These are phyloP conservation scores for Drosophila tanythrix DNA, from an alignment of 2,888 invertebrate species.

Conservation along the genomic window DNA sequence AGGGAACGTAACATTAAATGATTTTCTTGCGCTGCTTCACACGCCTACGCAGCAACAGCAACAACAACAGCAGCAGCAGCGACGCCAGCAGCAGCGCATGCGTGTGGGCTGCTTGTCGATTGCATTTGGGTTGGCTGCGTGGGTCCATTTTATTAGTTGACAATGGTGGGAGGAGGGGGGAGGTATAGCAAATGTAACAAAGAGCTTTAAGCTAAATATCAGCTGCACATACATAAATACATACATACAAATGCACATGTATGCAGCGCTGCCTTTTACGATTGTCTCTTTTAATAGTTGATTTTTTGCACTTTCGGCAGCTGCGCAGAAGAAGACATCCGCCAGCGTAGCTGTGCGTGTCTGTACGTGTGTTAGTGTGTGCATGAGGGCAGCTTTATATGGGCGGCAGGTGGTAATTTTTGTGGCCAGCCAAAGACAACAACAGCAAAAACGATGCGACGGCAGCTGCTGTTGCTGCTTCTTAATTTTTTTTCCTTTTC, in stretches of 20 bases:
- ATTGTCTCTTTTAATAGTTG: slow-evolving; percentile 10
- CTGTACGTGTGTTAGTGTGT: slow-evolving; percentile 2
- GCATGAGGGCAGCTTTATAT: slow-evolving; percentile 62
- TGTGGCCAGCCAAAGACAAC: slow-evolving; percentile 59
- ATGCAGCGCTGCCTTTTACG: slow-evolving; percentile 18
- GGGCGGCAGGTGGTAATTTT: slow-evolving; percentile 83
- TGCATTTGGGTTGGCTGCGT: slow-evolving; percentile 42
- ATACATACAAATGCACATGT: neutral
- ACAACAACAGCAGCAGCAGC: slow-evolving; percentile 39
- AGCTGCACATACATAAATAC: neutral
- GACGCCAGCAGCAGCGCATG: slow-evolving; percentile 47
- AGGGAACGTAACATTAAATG: slow-evolving; percentile 31
- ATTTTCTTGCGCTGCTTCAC: slow-evolving; percentile 52
- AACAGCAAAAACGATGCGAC: slow-evolving; percentile 55
- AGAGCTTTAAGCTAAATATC: slow-evolving; percentile 23
- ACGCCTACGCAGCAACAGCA: slow-evolving; percentile 64
- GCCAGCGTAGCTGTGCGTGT: slow-evolving; percentile 23
- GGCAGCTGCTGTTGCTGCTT: slow-evolving; percentile 66
- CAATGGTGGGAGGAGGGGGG: slow-evolving; percentile 1
- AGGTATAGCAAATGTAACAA: slow-evolving; percentile 30
- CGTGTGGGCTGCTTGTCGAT: slow-evolving; percentile 62
- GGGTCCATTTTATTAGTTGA: slow-evolving; percentile 33
- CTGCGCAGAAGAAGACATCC: slow-evolving; percentile 52
- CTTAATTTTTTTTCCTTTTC: slow-evolving; percentile 6
- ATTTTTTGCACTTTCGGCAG: slow-evolving; percentile 57